Evolutionary conservation across 1,140 invertebrate species (phyloP), one percentile per base, ranked within the genome.

Genomic region (Drosophila hydei): DNA sequence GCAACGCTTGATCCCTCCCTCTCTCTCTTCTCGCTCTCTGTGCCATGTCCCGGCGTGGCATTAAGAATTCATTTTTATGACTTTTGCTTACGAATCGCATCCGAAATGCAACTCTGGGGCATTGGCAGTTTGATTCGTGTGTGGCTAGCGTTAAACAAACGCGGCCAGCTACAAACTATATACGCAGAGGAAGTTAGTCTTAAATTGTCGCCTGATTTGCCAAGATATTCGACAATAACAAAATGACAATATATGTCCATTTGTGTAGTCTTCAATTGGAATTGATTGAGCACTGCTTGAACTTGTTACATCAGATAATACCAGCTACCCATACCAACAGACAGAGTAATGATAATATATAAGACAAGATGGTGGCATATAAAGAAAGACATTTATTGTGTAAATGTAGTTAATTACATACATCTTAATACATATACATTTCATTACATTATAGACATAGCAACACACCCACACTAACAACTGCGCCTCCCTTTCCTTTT

Each of bases 1-100:
- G 33, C 45, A 33, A 51, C 18, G 27, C n/a, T n/a, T n/a, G n/a
- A 1, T 33, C 9, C 3, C 30, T 0, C 30, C 11, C 9, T 11
- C 30, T 33, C 11, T 2, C 30, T 33, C 30, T 33, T 33, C 30
- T 11, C 30, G 2, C 30, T 33, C 11, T 48, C 12, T 33, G 18
- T 47, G 55, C 42, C 33, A 7, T 45, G 54, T 54, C 47, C 54
- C 38, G 38, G 54, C 47, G 50, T 23, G 52, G 55, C 78, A 81
- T 81, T 71, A 77, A 71, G 65, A 77, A 77, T 81, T 71, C 54
- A 75, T 71, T 81, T 77, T 77, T 68, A 81, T 43, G 61, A 71
- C 72, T 77, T 45, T 67, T 48, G 60, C 59, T 70, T 56, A 59
- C 70, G 58, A 64, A 81, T 77, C 50, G 50, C 36, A 51, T 19